phyloP scores from a whole-genome alignment of 2,888 invertebrate genomes.

The Polyommatus iphigenia region DNA sequence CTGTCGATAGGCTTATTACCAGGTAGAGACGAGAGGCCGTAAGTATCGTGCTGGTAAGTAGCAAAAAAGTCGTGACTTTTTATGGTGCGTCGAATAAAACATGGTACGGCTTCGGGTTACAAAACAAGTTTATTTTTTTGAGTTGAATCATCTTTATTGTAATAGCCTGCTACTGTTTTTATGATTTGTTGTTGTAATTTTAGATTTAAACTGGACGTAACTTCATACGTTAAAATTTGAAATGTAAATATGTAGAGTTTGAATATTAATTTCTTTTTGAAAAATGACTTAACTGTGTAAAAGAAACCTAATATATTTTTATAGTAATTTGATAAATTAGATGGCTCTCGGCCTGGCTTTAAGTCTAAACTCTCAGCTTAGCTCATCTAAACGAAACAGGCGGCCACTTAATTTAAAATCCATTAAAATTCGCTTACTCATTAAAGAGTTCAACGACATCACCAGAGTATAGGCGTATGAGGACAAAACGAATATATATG shows the following conservation, averaged over 20 bases:
- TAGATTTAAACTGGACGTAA: background rate
- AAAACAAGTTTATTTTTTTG: background rate
- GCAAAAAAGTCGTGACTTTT: background rate
- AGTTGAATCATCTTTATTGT: background rate
- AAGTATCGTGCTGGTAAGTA: background rate
- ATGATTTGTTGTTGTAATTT: slow-evolving; percentile 6
- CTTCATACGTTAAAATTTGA: no score
- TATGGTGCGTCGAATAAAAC: background rate
- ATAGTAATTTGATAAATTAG: no score
- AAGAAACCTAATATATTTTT: no score
- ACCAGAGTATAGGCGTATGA: background rate
- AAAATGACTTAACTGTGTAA: no score
- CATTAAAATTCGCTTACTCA: slow-evolving; percentile 3
- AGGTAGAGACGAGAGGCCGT: background rate
- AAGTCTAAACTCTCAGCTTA: background rate
- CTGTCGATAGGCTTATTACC: background rate
- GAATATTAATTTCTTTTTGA: no score
- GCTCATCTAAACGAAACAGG: background rate
- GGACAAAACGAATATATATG: background rate
- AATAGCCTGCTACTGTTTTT: slow-evolving; percentile 3
- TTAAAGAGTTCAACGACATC: slow-evolving; percentile 3
- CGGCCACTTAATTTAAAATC: background rate
- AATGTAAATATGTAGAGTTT: background rate
- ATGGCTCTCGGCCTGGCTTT: no score
- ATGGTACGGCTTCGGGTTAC: slow-evolving; percentile 8